A percentile compares a stretch with the other conserved stretches of the same genome.
These are phyloP conservation scores for Bettongia penicillata DNA, from an alignment of 2,113 vertebrate species.

Conservation along the genomic window DNA sequence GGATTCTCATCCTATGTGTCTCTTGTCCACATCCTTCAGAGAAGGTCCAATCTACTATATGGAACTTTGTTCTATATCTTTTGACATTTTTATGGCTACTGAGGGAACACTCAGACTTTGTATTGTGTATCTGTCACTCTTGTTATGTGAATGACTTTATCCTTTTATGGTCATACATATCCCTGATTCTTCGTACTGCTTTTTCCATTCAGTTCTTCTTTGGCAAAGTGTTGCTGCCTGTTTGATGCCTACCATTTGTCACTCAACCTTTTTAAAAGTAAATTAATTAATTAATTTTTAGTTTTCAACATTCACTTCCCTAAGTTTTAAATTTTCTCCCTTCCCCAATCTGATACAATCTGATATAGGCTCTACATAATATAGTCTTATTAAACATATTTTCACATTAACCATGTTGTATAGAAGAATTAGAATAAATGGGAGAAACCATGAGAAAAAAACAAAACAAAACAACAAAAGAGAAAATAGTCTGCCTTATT, in stretches of 20 bases:
- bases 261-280: background rate
- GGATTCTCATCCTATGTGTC: background rate
- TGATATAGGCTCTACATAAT: too few species aligned
- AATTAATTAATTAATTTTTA: too few species aligned
- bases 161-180: background rate
- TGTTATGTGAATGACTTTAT: background rate
- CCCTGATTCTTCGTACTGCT: background rate
- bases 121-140: background rate
- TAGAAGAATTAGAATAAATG: too few species aligned
- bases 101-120: background rate
- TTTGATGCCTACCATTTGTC: background rate
- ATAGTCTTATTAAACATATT: too few species aligned
- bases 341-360: too few species aligned
- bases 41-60: too few species aligned
- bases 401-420: too few species aligned
- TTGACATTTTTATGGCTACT: background rate
- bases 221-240: background rate
- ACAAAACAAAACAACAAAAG: too few species aligned
- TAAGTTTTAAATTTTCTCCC: too few species aligned
- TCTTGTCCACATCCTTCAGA: background rate
- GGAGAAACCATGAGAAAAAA: too few species aligned
- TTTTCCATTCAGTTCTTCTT: background rate
- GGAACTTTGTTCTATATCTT: background rate
- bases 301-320: too few species aligned
- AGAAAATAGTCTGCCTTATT: too few species aligned